Evolutionary conservation across 2,888 invertebrate genomes (phyloP), one percentile per base, ranked within the genome.

Genomic region (Galeruca laticollis): DNA sequence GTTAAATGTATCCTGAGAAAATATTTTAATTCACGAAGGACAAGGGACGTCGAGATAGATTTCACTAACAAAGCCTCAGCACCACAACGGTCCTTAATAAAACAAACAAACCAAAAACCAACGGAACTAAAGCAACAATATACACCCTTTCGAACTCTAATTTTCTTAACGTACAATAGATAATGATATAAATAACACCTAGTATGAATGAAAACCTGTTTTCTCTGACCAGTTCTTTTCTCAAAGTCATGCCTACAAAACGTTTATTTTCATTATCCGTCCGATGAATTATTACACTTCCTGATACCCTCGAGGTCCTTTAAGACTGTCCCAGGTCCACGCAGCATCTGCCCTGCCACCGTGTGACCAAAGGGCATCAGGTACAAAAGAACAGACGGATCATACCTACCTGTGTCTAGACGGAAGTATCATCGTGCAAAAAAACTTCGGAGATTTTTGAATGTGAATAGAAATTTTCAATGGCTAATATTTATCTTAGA

Each of bases 341-440:
- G 57, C 78, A 79, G 80, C 79, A 80, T 80, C 80, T 80, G 80
- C 73, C 78, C 77, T 72, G 68, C 3, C 26, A 81, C 81, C 80
- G 80, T 80, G 81, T 80, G 81, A 81, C 81, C 81, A 79, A 68
- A 74, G 81, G 81, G 75, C 77, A 79, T 61, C 26, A 13, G 40
- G 40, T 13, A 40, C 60, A 60, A 59, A 59, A 59, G 56, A 64
- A 47, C 26, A 33, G 43, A 31, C 40, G 64, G 60, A 15, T 47
- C 15, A 49, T 69, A 68, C 21, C 70, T 74, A 74, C 74, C 74
- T 74, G 72, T 69, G 54, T 62, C 43, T 67, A 75, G 70, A 68
- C 70, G 73, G 72, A 73, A 70, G 72, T 70, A 71, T 68, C 57
- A 68, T 66, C 66, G 62, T 69, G 54, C 67, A 31, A 63, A 63